phyloP scores from a whole-genome alignment of 1,140 invertebrate species.

The Bacillus rossius region DNA sequence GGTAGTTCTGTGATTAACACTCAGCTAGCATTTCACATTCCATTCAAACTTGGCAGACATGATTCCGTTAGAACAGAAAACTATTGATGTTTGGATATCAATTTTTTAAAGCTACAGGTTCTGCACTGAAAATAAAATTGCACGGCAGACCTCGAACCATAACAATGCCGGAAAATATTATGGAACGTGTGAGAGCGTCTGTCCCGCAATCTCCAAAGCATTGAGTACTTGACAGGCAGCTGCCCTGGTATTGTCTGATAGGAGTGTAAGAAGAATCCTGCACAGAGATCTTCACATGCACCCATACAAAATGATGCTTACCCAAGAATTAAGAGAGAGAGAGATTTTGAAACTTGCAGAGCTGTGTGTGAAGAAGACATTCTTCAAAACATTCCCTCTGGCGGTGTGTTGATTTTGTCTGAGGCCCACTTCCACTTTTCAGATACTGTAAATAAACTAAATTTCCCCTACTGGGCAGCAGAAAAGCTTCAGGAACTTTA shows the following conservation, averaged over 20 bases:
- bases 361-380: not conserved
- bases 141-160: conserved; percentile 5
- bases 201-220: not conserved
- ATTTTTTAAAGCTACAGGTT: not conserved
- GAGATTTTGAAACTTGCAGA: too few relatives aligned
- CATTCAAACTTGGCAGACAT: conserved; percentile 13
- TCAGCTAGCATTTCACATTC: too few relatives aligned
- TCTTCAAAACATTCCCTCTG: not conserved
- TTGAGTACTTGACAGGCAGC: not conserved
- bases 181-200: too few relatives aligned
- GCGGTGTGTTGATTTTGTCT: conserved; percentile 1
- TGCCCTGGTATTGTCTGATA: conserved; percentile 2
- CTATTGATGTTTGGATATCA: conserved; percentile 3
- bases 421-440: conserved; percentile 37
- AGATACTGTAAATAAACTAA: too few relatives aligned
- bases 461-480: conserved; percentile 12
- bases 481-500: conserved; percentile 12
- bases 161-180: conserved; percentile 11
- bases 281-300: too few relatives aligned
- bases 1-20: too few relatives aligned
- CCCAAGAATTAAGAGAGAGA: too few relatives aligned
- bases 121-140: conserved; percentile 11
- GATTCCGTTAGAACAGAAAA: conserved; percentile 19
- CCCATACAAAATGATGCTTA: too few relatives aligned
- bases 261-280: too few relatives aligned